Evolutionary conservation across 2,113 vertebrate species (phyloP).

Genomic region (Tenebrosternarchus preto): DNA sequence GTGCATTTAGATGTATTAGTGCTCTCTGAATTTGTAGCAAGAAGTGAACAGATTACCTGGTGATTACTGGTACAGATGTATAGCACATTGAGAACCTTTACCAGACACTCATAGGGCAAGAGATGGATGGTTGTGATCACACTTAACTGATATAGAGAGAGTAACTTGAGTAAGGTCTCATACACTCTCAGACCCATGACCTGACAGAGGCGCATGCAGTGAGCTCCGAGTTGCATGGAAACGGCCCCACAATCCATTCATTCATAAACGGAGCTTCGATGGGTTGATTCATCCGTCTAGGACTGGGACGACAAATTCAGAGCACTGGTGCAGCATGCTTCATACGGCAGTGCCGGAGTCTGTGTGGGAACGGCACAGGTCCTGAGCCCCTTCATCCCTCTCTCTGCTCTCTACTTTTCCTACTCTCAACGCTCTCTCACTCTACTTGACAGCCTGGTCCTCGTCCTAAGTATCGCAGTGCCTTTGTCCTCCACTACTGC

Average conservation of each 20-base stretch:
- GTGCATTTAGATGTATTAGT: constrained; percentile 55
- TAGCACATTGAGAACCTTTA: constrained; percentile 46
- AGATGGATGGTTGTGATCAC: constrained; percentile 37
- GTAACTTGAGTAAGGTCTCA: neutral
- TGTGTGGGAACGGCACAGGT: constrained; percentile 30
- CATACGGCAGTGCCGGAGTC: constrained; percentile 43
- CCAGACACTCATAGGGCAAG: constrained; percentile 63
- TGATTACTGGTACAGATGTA: constrained; percentile 59
- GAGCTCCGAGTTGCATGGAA: constrained; percentile 1
- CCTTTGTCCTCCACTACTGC: constrained; percentile 41
- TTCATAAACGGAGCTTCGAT: constrained; percentile 44
- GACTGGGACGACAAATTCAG: constrained; percentile 54
- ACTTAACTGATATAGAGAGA: constrained; percentile 21
- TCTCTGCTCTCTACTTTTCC: neutral
- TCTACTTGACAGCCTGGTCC: neutral
- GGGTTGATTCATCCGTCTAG: constrained; percentile 54
- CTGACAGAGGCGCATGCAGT: constrained; percentile 7
- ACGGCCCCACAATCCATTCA: constrained; percentile 34
- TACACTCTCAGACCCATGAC: neutral
- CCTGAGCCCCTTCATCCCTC: neutral
- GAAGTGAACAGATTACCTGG: constrained; percentile 67
- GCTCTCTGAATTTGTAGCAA: constrained; percentile 70
- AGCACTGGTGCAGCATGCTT: constrained; percentile 50
- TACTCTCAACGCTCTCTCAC: constrained; percentile 21
- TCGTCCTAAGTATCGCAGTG: constrained; percentile 27